A percentile compares a stretch with the other conserved stretches of the same genome.
These are phyloP conservation scores for Catalaphyllia jardinei DNA, from an alignment of 64 coral and sea anemone genomes.

Conservation along the genomic window DNA sequence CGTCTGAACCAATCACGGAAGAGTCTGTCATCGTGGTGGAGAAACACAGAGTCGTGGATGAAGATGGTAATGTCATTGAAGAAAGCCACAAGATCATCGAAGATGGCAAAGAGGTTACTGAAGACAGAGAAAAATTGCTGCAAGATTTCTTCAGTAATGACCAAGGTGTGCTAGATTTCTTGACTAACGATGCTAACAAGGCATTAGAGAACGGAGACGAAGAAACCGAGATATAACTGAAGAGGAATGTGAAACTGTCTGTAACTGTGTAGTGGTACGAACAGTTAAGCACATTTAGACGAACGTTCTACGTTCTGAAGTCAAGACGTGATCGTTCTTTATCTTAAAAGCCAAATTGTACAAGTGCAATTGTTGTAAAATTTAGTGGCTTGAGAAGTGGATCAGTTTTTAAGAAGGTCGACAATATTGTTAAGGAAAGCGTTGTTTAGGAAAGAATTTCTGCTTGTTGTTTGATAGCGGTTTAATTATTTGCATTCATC, in stretches of 20 bases:
- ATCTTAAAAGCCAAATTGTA: not conserved
- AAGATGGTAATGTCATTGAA: slow-evolving; percentile 59
- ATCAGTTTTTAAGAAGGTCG: not conserved
- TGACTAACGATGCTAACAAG: slow-evolving; percentile 15
- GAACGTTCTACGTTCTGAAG: not conserved
- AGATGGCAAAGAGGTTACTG: slow-evolving; percentile 12
- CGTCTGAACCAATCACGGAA: slow-evolving; percentile 6
- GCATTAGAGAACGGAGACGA: slow-evolving; percentile 50
- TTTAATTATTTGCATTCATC: slow-evolving; percentile 20
- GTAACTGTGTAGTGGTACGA: not conserved
- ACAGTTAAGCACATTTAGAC: not conserved
- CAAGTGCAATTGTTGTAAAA: not conserved
- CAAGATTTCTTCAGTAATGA: slow-evolving; percentile 92
- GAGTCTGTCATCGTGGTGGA: slow-evolving; percentile 39
- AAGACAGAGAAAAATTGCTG: slow-evolving; percentile 76
- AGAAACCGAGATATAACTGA: slow-evolving; percentile 83
- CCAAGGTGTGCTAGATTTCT: slow-evolving; percentile 89
- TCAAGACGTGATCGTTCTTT: not conserved
- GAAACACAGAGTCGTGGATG: slow-evolving; percentile 54
- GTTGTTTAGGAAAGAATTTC: not conserved
- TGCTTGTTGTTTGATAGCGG: not conserved
- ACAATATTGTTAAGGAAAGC: not conserved
- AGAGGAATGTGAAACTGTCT: not conserved
- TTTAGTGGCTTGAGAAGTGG: not conserved
- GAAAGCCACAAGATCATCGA: slow-evolving; percentile 24